Base-by-base conservation (phyloP, 2,888 invertebrate species). In the Ptycholaimellus sp. region DNA sequence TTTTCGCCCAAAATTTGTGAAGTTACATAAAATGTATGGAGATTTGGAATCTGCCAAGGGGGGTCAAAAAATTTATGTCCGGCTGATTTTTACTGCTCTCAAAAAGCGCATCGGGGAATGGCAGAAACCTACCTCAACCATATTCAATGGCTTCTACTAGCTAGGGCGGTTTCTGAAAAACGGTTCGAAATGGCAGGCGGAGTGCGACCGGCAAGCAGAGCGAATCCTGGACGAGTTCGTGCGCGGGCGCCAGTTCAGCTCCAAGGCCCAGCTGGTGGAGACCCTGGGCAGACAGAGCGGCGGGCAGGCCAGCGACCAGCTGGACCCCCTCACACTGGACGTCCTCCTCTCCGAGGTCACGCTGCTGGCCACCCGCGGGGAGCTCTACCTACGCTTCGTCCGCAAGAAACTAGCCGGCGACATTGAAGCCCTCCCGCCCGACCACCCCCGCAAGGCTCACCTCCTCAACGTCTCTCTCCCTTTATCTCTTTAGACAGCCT, bases 311-410 rank as follows among this genome's bases (percentile, higher is more conserved):
- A 23, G 36, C n/a, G 14, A 18, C 6, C 36, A 56, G 45, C 44
- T 64, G 16, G 79, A 82, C 60, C 75, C 80, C 0, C 74, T 77
- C 52, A 76, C 76, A 49, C 68, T 82, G 38, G 93, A 93, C 64
- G 70, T 76, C 0, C 65, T 81, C 31, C 70, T 93, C 40, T 74
- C 76, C 0, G 93, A 96, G 64, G 70, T 90, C 40, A 82, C 85
- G 0, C 68, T 83, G 33, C 74, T 87, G 64, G 83, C 83, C 62
- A 74, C 80, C 1, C 68, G 85, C 45, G 70, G 78, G n/a, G 78
- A 81, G 54, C 65, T 93, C 18, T 96, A 90, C 60, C 72, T 80
- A 49, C 68, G 75, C 47, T 96, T 93, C 64, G 66, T 93, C 42
- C 67, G 71, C 36, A 67, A 80, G 40, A 70, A 81, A 53, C 65